These are phyloP conservation scores for Macropus fuliginosus DNA, from an alignment of 2,797 vertebrate genomes.

Conservation along the genomic window DNA sequence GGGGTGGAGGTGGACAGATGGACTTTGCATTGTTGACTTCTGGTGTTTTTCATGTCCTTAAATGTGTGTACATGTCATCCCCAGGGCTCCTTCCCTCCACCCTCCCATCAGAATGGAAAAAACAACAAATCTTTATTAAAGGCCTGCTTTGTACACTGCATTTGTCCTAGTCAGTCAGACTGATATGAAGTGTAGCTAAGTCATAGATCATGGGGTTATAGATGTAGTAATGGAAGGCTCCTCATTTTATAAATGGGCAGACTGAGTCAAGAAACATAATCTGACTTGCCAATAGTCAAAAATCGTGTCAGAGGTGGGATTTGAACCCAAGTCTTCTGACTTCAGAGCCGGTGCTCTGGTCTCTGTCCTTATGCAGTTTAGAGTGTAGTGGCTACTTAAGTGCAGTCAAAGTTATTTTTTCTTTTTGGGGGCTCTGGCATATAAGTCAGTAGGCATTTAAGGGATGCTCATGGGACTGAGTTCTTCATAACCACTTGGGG, in stretches of 20 bases:
- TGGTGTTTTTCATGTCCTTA: neutral
- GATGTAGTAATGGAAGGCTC: neutral
- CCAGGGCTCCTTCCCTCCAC: neutral
- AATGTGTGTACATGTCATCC: neutral
- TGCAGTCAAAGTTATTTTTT: neutral
- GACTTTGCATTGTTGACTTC: neutral
- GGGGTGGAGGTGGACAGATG: too few species aligned
- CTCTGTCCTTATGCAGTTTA: neutral
- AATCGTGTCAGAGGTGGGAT: neutral
- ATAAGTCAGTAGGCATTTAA: neutral
- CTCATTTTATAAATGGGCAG: neutral
- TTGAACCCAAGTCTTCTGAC: neutral
- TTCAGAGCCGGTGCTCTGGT: neutral
- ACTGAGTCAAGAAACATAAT: neutral
- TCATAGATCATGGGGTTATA: neutral
- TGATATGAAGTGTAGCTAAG: neutral
- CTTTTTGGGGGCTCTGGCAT: neutral
- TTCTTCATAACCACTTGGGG: neutral
- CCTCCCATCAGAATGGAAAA: neutral
- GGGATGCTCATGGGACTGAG: neutral
- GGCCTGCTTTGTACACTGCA: neutral
- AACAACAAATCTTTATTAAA: neutral
- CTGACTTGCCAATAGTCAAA: neutral
- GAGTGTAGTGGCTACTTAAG: neutral
- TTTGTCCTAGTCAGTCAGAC: neutral